phyloP scores from a whole-genome alignment of 2,113 vertebrate species.

The Clarias macrocephalus region DNA sequence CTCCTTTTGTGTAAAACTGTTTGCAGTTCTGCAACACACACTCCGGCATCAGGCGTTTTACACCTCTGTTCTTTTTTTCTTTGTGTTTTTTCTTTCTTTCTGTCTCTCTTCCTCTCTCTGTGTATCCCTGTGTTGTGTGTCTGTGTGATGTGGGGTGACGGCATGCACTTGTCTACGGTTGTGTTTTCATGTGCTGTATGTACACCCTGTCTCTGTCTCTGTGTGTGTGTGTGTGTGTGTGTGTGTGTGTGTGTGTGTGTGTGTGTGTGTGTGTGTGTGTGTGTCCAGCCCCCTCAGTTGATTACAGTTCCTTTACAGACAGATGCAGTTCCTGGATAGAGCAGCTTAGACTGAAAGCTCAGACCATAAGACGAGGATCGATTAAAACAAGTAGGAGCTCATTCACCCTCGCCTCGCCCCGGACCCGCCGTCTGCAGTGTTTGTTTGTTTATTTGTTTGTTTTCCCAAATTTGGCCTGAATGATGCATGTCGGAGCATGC shows the following conservation, averaged over 20 bases:
- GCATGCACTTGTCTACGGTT: constrained; percentile 53
- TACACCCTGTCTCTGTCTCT: constrained; percentile 47
- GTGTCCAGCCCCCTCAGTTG: constrained; percentile 95
- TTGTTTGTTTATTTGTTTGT: not conserved
- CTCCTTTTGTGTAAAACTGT: constrained; percentile 73
- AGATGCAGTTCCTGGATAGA: constrained; percentile 99
- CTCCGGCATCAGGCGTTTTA: constrained; percentile 82
- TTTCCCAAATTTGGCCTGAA: constrained; percentile 8
- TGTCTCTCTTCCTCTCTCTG: constrained; percentile 42
- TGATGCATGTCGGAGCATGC: constrained; percentile 16
- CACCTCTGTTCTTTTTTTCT: constrained; percentile 77
- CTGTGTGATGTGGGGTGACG: constrained; percentile 68
- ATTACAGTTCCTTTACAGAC: constrained; percentile 99
- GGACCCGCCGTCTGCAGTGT: not conserved
- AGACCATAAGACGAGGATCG: constrained; percentile 99
- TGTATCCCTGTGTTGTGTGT: constrained; percentile 70
- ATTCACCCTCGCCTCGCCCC: constrained; percentile 63
- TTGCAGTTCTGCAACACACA: constrained; percentile 76
- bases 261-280: constrained; percentile 56
- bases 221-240: constrained; percentile 51
- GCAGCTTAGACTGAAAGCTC: constrained; percentile 99
- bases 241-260: constrained; percentile 48
- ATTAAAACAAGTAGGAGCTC: constrained; percentile 99
- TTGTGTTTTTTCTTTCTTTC: constrained; percentile 64
- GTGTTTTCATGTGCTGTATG: constrained; percentile 41